A percentile compares a stretch with the other conserved stretches of the same genome.
Evolutionary conservation across 1,140 invertebrate genomes (phyloP).

Genomic region (Nylanderia fulva): DNA sequence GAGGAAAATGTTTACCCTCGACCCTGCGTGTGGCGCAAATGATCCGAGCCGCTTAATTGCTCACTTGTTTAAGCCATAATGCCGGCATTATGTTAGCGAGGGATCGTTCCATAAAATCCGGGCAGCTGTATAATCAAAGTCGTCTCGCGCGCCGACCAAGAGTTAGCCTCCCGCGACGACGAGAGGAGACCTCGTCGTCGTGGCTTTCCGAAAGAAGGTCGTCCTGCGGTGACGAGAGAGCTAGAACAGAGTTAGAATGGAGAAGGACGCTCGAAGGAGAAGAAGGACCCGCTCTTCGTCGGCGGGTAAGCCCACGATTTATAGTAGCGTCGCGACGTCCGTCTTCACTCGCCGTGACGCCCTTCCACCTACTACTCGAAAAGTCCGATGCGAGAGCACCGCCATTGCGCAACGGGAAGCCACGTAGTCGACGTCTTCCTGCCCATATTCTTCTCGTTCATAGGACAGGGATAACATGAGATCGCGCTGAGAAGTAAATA

Average conservation of each 20-base stretch:
- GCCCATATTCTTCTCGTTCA: conserved; percentile 61
- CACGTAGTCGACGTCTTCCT: conserved; percentile 55
- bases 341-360: conserved; percentile 86
- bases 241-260: conserved; percentile 39
- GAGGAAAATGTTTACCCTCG: not conserved
- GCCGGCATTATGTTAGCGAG: not conserved
- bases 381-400: conserved; percentile 76
- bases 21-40: not conserved
- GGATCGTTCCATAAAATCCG: conserved; percentile 72
- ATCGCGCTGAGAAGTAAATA: conserved; percentile 41
- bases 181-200: conserved; percentile 57
- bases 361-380: conserved; percentile 81
- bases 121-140: conserved; percentile 81
- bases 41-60: conserved; percentile 19
- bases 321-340: conserved; percentile 86
- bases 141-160: conserved; percentile 76
- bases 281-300: conserved; percentile 79
- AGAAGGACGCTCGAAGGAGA: conserved; percentile 28
- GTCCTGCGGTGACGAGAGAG: conserved; percentile 62
- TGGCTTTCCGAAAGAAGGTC: conserved; percentile 55
- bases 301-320: conserved; percentile 84
- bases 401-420: conserved; percentile 64
- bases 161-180: conserved; percentile 83
- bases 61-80: not conserved
- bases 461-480: conserved; percentile 38